phyloP scores from a whole-genome alignment of 2,113 vertebrate genomes.

The Grammomys dolichurus region DNA sequence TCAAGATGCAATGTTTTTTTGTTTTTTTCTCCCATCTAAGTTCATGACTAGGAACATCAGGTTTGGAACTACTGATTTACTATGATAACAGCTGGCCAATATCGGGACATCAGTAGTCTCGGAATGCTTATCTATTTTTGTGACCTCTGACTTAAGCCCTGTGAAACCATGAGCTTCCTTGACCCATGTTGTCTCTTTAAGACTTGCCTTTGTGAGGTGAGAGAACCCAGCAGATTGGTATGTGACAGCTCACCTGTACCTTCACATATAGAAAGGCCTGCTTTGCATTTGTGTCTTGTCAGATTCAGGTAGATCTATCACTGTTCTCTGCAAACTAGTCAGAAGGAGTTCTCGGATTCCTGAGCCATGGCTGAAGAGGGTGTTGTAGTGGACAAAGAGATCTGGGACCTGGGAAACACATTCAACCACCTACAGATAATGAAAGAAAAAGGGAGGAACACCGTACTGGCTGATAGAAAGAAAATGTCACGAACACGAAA shows the following conservation, averaged over 20 bases:
- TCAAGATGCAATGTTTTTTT: neutral
- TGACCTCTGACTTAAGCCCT: slow-evolving; percentile 12
- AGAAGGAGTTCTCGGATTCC: neutral
- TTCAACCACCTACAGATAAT: slow-evolving; percentile 77
- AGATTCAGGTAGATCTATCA: neutral
- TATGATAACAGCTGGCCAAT: neutral
- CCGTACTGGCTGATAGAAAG: slow-evolving; percentile 82
- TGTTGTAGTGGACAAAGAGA: slow-evolving; percentile 59
- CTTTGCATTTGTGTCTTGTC: slow-evolving; percentile 29
- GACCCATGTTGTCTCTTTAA: slow-evolving; percentile 7
- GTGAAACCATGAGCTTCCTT: neutral
- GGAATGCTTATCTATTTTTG: neutral
- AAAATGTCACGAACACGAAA: slow-evolving; percentile 89
- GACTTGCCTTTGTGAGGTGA: neutral
- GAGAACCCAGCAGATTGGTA: neutral
- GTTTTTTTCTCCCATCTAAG: neutral
- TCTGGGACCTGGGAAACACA: slow-evolving; percentile 74
- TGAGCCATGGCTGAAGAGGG: neutral
- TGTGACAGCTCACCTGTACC: neutral
- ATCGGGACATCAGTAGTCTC: neutral
- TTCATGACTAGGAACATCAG: neutral
- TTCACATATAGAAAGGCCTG: neutral
- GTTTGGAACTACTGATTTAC: neutral
- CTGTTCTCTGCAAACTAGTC: neutral
- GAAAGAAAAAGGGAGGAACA: slow-evolving; percentile 85